A percentile compares a stretch with the other conserved stretches of the same genome.
These are phyloP conservation scores for Oceanodroma tethys DNA, from an alignment of 2,113 vertebrate genomes.

Conservation along the genomic window DNA sequence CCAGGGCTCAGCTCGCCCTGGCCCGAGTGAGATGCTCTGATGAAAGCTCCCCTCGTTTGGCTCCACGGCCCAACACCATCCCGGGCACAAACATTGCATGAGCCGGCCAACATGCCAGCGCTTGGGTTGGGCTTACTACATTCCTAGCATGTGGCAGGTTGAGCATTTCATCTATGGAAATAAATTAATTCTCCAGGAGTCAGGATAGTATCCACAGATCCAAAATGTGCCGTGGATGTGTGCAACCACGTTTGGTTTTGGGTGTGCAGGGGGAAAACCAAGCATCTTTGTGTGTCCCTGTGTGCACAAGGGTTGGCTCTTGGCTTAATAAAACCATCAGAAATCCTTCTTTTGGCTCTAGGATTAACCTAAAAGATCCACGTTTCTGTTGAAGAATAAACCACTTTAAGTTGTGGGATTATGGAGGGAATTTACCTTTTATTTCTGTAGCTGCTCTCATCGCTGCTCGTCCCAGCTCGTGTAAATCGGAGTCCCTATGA, in stretches of 20 bases:
- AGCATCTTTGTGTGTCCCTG: background rate
- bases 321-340: background rate
- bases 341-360: background rate
- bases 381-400: background rate
- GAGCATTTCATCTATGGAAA: background rate
- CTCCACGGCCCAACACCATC: background rate
- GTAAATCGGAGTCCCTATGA: background rate
- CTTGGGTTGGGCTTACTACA: background rate
- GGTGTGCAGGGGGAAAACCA: background rate
- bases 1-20: background rate
- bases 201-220: background rate
- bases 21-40: background rate
- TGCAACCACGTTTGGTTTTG: accelerated
- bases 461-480: background rate
- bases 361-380: background rate
- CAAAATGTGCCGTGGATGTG: accelerated
- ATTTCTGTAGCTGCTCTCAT: background rate
- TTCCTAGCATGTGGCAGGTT: background rate
- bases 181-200: background rate
- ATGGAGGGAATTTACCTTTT: background rate
- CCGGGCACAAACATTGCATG: accelerated
- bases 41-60: background rate
- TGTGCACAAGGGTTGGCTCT: background rate
- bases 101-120: background rate
- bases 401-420: background rate